phyloP scores from a whole-genome alignment of 1,140 invertebrate genomes.

The Leptopilina boulardi region DNA sequence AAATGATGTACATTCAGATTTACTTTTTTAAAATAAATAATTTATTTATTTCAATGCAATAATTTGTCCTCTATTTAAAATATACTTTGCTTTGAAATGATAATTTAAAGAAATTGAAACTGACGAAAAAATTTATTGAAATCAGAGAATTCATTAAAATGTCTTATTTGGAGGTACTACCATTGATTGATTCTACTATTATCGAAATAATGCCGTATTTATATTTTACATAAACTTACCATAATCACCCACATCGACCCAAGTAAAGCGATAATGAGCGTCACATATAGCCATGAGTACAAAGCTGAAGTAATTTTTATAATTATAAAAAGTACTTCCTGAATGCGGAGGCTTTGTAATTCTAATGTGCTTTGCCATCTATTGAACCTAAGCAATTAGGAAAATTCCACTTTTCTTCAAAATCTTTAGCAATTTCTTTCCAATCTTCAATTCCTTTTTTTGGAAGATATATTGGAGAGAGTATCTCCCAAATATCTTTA shows the following conservation, averaged over 20 bases:
- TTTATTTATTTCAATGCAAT: too few relatives aligned
- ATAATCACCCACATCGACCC: conserved; percentile 70
- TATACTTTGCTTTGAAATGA: too few relatives aligned
- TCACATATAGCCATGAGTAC: conserved; percentile 76
- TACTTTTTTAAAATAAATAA: too few relatives aligned
- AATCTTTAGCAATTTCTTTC: conserved; percentile 13
- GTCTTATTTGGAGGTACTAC: too few relatives aligned
- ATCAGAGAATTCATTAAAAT: too few relatives aligned
- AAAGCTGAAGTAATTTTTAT: conserved; percentile 75
- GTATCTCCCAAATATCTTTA: neutral
- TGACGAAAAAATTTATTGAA: too few relatives aligned
- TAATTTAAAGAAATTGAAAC: too few relatives aligned
- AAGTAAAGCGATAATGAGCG: conserved; percentile 74
- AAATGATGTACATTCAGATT: too few relatives aligned
- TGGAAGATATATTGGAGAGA: neutral
- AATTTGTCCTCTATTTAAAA: too few relatives aligned
- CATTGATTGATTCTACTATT: too few relatives aligned
- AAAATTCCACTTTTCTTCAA: conserved; percentile 58
- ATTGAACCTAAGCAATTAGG: conserved; percentile 69
- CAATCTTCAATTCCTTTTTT: neutral
- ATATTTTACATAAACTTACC: too few relatives aligned
- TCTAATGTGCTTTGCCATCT: conserved; percentile 76
- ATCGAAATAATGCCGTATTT: too few relatives aligned
- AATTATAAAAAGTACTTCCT: conserved; percentile 75
- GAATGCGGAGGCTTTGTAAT: conserved; percentile 66